Evolutionary conservation across 2,797 vertebrate species (phyloP).

Genomic region (Oreortyx pictus): DNA sequence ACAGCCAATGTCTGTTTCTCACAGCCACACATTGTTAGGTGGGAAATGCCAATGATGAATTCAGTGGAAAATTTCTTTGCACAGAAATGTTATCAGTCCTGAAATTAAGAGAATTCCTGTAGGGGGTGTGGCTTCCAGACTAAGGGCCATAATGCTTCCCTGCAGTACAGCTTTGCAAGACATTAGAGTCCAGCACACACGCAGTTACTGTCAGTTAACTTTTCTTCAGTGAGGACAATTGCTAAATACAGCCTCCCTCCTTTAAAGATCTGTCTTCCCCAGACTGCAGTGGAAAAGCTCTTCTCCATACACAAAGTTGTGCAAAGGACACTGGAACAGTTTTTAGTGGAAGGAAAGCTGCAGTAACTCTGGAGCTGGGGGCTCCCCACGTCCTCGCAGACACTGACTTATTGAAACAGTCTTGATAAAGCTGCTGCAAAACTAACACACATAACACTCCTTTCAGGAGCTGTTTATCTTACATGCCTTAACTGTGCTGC

Average conservation of each 20-base stretch:
- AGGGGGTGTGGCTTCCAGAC: background rate
- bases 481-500: background rate
- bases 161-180: background rate
- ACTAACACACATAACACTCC: background rate
- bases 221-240: background rate
- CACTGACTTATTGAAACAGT: background rate
- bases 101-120: background rate
- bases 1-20: background rate
- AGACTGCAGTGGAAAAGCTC: background rate
- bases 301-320: background rate
- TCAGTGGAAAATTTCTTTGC: background rate
- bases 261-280: background rate
- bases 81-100: background rate
- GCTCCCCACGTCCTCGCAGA: background rate
- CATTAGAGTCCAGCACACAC: background rate
- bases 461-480: background rate
- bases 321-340: background rate
- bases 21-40: background rate
- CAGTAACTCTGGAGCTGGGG: background rate
- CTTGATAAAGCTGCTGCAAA: background rate
- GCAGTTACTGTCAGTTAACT: background rate
- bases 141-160: fast-evolving
- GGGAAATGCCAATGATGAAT: background rate
- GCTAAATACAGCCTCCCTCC: background rate
- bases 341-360: background rate